Evolutionary conservation across 2,113 vertebrate species (phyloP).

Genomic region (Hyperopisus bebe): DNA sequence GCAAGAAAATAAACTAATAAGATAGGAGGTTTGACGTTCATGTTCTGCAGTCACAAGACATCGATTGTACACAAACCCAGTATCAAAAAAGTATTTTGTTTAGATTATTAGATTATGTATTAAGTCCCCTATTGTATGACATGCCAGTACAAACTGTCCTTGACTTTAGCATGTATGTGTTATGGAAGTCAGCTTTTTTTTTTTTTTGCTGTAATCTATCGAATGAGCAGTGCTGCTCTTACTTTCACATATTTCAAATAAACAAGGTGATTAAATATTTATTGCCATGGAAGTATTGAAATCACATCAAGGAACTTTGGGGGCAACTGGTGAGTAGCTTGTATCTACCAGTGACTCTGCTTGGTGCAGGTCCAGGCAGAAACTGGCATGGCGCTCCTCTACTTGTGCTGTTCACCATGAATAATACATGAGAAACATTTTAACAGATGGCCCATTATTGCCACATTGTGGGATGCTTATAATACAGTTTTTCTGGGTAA

Average conservation of each 20-base stretch:
- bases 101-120: background rate
- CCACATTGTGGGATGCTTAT: constrained; percentile 45
- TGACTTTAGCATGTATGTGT: background rate
- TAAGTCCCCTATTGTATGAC: background rate
- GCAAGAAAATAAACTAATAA: background rate
- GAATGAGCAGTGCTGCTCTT: constrained; percentile 22
- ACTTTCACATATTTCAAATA: constrained; percentile 34
- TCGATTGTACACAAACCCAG: background rate
- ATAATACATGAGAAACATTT: constrained; percentile 62
- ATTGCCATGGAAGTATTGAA: constrained; percentile 38
- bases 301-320: constrained; percentile 28
- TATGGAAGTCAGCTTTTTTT: background rate
- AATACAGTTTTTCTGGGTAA: constrained; percentile 38
- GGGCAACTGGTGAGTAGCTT: constrained; percentile 46
- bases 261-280: constrained; percentile 50
- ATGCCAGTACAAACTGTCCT: background rate
- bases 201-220: background rate
- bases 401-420: constrained; percentile 51
- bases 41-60: background rate
- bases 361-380: constrained; percentile 46
- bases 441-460: constrained; percentile 52
- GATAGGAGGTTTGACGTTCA: background rate
- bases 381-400: constrained; percentile 58
- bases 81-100: background rate
- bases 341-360: constrained; percentile 52